phyloP scores from a whole-genome alignment of 2,888 invertebrate genomes.

The Trachelus iudaicus region DNA sequence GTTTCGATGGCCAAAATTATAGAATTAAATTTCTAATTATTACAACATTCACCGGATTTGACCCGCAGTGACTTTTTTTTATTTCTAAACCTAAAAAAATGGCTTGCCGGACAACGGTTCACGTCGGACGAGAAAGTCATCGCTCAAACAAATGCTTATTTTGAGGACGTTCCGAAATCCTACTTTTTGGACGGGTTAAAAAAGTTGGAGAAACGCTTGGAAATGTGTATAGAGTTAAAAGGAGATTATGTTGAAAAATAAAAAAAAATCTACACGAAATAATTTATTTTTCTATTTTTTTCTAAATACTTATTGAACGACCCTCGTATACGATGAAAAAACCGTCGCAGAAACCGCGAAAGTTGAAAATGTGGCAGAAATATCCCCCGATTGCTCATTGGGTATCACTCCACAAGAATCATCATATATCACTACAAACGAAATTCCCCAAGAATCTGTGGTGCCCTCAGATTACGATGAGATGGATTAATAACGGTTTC shows the following conservation, averaged over 20 bases:
- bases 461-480: too few species aligned
- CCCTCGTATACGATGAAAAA: too few species aligned
- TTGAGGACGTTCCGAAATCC: background rate
- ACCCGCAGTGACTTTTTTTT: constrained; percentile 23
- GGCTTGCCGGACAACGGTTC: constrained; percentile 10
- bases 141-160: constrained; percentile 9
- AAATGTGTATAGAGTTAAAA: too few species aligned
- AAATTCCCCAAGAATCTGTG: too few species aligned
- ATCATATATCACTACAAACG: too few species aligned
- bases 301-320: too few species aligned
- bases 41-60: constrained; percentile 15
- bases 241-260: background rate
- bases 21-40: constrained; percentile 19
- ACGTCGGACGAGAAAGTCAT: constrained; percentile 13
- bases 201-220: background rate
- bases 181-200: background rate
- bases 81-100: constrained; percentile 23
- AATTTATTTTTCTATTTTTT: background rate
- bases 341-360: too few species aligned
- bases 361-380: too few species aligned
- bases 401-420: too few species aligned
- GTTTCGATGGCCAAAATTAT: constrained; percentile 16
- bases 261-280: background rate
- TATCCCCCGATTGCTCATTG: too few species aligned
- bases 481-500: too few species aligned